phyloP scores from a whole-genome alignment of 1,140 invertebrate species.

The Drosophila neocordata region DNA sequence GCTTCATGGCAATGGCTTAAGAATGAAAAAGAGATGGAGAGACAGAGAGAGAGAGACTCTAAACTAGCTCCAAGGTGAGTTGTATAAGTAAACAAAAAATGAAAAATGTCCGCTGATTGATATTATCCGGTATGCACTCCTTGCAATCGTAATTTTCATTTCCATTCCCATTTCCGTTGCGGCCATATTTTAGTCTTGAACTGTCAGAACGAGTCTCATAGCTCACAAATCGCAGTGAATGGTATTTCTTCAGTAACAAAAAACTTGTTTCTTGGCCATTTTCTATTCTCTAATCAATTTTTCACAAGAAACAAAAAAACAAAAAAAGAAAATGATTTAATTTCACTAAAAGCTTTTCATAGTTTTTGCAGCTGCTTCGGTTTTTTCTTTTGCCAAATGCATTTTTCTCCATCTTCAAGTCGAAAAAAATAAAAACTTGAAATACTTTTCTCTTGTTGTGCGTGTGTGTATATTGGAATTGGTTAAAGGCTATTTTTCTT shows the following conservation, averaged over 20 bases:
- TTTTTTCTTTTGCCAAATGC: constrained; percentile 56
- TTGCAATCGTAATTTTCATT: constrained; percentile 20
- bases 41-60: neutral
- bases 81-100: constrained; percentile 74
- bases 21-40: neutral
- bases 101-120: constrained; percentile 78
- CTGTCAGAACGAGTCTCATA: neutral
- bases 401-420: constrained; percentile 25
- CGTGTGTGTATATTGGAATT: constrained; percentile 49
- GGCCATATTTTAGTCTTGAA: constrained; percentile 59
- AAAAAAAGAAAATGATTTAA: constrained; percentile 62
- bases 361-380: constrained; percentile 41
- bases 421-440: constrained; percentile 59
- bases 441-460: constrained; percentile 47
- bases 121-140: constrained; percentile 61
- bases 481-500: constrained; percentile 59
- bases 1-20: constrained; percentile 26
- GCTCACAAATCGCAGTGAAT: neutral
- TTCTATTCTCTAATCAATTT: neutral
- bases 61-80: constrained; percentile 39
- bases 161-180: constrained; percentile 56
- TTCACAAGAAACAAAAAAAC: constrained; percentile 24
- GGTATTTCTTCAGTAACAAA: neutral
- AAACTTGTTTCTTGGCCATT: neutral
- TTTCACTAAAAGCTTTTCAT: constrained; percentile 71